Base-by-base conservation (phyloP, 2,113 vertebrate genomes). In the Carassius carassius region DNA sequence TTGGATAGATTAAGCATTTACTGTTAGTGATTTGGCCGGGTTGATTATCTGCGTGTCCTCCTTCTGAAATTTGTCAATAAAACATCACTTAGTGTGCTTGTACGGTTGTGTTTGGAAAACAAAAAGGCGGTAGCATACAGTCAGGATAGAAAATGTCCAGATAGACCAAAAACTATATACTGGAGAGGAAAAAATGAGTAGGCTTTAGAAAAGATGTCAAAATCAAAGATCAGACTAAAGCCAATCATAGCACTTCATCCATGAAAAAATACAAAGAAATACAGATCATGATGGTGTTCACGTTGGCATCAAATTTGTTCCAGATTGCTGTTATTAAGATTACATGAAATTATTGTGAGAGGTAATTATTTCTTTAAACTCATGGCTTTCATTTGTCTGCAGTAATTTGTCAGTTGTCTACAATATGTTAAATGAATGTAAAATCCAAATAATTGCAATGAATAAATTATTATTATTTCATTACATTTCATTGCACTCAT, bases 381-480 rank as follows among this genome's bases (percentile, higher is more conserved):
- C 44, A 35, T 44, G 9, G 4, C 41, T 62, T 75, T 62, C 82
- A 14, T 75, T 49, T 60, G 11, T 35, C 69, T 63, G 37, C 41
- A 65, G 23, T 69, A 32, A 51, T 84, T 63, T 77, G 82, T 84
- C 25, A 32, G 56, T 21, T 77, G 82, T 84, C 58, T 29, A 49
- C 14, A 84, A 65, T 51, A 77, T 84, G 73, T 23, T 56, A 65
- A 63, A 84, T 84, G n/a, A 84, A 84, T 78, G 62, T 84, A 78
- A 25, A 23, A 69, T 32, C 16, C 11, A 37, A 51, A 29, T 58
- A 25, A 77, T 9, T 60, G 35, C 14, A 29, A 25, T 56, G 1
- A 78, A 54, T 84, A 78, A 78, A 84, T 32, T 16, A 37, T 56
- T 41, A 69, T 65, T 79, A 63, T 67, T 84, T 84, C 25, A 84